Evolutionary conservation across 1,140 invertebrate genomes (phyloP).

Genomic region (Bombus difficillimus): DNA sequence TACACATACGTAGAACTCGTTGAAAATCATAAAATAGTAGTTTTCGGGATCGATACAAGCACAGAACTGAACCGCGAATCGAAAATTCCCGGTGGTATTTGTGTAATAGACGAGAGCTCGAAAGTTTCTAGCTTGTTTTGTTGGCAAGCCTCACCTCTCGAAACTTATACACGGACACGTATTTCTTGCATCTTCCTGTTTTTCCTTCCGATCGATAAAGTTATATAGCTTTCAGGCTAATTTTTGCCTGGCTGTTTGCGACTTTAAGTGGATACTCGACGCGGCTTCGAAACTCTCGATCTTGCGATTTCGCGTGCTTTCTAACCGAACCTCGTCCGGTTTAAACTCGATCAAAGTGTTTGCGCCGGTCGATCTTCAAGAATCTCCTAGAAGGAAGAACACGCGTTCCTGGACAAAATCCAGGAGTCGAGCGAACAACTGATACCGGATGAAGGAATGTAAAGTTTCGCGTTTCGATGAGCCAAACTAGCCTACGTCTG

Average conservation of each 20-base stretch:
- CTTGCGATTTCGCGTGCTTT: background rate
- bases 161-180: conserved; percentile 1
- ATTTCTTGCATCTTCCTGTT: background rate
- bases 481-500: background rate
- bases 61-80: background rate
- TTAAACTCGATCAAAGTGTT: background rate
- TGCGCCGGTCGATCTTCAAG: background rate
- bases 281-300: background rate
- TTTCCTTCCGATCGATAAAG: background rate
- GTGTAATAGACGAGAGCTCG: background rate
- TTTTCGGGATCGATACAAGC: background rate
- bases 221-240: background rate
- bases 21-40: background rate
- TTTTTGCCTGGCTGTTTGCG: background rate
- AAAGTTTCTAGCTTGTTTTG: conserved; percentile 37
- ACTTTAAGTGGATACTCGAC: background rate
- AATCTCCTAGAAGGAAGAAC: background rate
- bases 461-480: background rate
- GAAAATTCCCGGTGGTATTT: background rate
- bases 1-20: background rate
- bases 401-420: background rate
- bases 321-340: background rate
- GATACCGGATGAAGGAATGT: background rate
- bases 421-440: background rate
- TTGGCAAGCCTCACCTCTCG: conserved; percentile 16